phyloP scores from a whole-genome alignment of 2,888 invertebrate genomes.

The Mimas tiliae region DNA sequence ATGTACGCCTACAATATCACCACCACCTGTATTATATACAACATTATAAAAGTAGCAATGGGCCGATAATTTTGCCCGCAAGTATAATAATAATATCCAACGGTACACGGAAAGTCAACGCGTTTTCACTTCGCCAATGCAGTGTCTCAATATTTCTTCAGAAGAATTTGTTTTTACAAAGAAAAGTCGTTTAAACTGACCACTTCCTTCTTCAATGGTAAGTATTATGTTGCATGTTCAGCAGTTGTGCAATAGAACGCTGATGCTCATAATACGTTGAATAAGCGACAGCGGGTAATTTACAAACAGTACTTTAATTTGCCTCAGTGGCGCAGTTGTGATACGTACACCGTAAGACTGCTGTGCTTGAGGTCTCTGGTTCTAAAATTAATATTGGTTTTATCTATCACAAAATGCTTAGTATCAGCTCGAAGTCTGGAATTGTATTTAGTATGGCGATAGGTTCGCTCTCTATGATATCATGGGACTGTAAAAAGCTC shows the following conservation, averaged over 20 bases:
- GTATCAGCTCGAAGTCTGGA: too few relatives aligned
- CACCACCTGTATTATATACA: too few relatives aligned
- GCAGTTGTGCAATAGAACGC: slow-evolving; percentile 61
- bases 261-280: slow-evolving; percentile 35
- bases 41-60: background rate
- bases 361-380: too few relatives aligned
- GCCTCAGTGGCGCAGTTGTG: too few relatives aligned
- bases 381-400: too few relatives aligned
- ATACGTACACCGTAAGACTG: too few relatives aligned
- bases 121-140: slow-evolving; percentile 37
- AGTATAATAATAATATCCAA: slow-evolving; percentile 34
- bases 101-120: slow-evolving; percentile 39
- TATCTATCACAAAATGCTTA: too few relatives aligned
- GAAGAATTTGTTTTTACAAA: slow-evolving; percentile 51
- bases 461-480: too few relatives aligned
- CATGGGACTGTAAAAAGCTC: too few relatives aligned
- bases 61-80: background rate
- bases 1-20: too few relatives aligned
- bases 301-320: background rate
- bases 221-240: slow-evolving; percentile 66
- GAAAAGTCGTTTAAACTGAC: slow-evolving; percentile 59
- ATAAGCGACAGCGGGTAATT: slow-evolving; percentile 28
- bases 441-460: too few relatives aligned
- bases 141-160: slow-evolving; percentile 49
- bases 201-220: slow-evolving; percentile 61